Evolutionary conservation across 2,888 invertebrate genomes (phyloP).

Genomic region (Aelia acuminata): DNA sequence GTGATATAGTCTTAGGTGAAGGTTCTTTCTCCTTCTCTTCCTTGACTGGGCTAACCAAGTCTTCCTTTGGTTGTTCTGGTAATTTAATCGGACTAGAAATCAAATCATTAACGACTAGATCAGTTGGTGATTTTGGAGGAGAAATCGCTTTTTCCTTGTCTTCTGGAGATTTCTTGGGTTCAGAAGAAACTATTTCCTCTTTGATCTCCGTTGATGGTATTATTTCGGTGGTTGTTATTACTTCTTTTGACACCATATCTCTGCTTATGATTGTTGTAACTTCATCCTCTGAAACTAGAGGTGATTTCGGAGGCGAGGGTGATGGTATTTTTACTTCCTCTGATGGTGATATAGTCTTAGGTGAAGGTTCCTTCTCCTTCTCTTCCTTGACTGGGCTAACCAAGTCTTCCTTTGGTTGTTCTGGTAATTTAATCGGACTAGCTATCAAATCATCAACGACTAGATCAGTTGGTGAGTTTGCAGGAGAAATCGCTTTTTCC

Average conservation of each 20-base stretch:
- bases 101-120: background rate
- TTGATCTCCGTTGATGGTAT: background rate
- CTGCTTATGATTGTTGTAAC: background rate
- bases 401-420: background rate
- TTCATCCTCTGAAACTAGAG: constrained; percentile 14
- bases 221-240: background rate
- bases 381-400: background rate
- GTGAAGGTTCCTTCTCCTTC: background rate
- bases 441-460: background rate
- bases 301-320: background rate
- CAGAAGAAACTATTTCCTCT: background rate
- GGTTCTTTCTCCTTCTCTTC: no score
- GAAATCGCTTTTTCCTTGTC: constrained; percentile 1
- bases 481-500: background rate
- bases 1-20: no score
- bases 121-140: background rate
- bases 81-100: no score
- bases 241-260: background rate
- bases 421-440: background rate
- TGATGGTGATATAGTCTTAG: background rate
- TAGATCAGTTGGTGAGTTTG: background rate
- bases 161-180: background rate
- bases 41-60: no score
- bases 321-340: background rate
- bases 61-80: no score